Percentiles rank a stretch among this genome's conserved stretches.
These are phyloP conservation scores for Sus cebifrons DNA, from an alignment of 2,797 vertebrate species.

Conservation along the genomic window DNA sequence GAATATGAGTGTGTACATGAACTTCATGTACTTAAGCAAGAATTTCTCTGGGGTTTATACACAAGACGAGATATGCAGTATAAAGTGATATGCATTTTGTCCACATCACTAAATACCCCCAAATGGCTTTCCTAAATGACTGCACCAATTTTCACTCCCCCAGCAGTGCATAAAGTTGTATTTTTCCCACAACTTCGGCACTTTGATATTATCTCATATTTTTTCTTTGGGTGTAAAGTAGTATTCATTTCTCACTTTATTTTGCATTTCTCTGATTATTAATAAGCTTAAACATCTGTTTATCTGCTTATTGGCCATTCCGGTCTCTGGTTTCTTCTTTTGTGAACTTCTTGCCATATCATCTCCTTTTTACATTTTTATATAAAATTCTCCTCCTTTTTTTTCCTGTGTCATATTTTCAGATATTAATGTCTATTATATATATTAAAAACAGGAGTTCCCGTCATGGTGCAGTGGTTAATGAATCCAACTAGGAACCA, in stretches of 20 bases:
- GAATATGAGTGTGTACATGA: neutral
- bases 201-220: neutral
- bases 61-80: neutral
- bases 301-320: neutral
- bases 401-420: neutral
- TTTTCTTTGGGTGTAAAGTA: neutral
- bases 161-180: neutral
- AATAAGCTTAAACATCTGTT: neutral
- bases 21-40: neutral
- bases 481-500: too few species aligned
- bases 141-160: neutral
- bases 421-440: neutral
- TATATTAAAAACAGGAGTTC: neutral
- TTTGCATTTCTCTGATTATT: slow-evolving; percentile 31
- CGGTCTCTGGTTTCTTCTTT: neutral
- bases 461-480: too few species aligned
- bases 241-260: neutral
- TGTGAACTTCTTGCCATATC: neutral
- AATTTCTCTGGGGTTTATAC: neutral
- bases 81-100: neutral
- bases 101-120: neutral
- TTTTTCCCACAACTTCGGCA: neutral
- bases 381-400: neutral
- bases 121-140: neutral
- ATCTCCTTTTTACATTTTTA: neutral